A percentile compares a stretch with the other conserved stretches of the same genome.
phyloP scores from a whole-genome alignment of 2,113 vertebrate species.

The Lamprotornis superbus region DNA sequence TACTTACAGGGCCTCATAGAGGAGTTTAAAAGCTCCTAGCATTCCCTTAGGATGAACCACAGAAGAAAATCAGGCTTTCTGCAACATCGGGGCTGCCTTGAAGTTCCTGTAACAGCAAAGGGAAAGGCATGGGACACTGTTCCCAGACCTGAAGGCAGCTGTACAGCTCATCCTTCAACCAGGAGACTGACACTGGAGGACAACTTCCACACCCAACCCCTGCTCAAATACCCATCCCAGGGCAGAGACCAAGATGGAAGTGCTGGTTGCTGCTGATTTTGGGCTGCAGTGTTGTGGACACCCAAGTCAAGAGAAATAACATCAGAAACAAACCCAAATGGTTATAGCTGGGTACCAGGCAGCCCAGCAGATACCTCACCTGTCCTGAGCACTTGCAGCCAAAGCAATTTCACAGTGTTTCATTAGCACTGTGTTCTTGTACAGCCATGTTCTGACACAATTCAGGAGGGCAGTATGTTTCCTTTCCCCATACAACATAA shows the following conservation, averaged over 20 bases:
- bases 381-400: fast-evolving
- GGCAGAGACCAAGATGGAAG: neutral
- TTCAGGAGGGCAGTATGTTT: neutral
- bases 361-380: fast-evolving
- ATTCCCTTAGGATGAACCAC: too few relatives aligned
- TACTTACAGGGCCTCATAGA: neutral
- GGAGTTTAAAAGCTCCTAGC: neutral
- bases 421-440: fast-evolving
- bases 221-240: neutral
- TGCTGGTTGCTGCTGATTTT: neutral
- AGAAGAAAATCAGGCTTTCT: neutral
- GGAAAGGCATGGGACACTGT: neutral
- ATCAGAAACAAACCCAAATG: fast-evolving
- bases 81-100: fast-evolving
- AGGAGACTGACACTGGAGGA: too few relatives aligned
- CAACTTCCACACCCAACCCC: neutral
- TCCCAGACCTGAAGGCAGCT: neutral
- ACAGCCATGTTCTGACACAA: fast-evolving
- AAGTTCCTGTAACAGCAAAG: neutral
- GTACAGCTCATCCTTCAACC: neutral
- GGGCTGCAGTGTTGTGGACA: neutral
- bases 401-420: fast-evolving
- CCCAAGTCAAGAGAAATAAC: fast-evolving
- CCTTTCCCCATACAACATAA: neutral
- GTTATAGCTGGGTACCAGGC: neutral